These are phyloP conservation scores for Calcarius lapponicus DNA, from an alignment of 2,797 vertebrate species.

Conservation along the genomic window DNA sequence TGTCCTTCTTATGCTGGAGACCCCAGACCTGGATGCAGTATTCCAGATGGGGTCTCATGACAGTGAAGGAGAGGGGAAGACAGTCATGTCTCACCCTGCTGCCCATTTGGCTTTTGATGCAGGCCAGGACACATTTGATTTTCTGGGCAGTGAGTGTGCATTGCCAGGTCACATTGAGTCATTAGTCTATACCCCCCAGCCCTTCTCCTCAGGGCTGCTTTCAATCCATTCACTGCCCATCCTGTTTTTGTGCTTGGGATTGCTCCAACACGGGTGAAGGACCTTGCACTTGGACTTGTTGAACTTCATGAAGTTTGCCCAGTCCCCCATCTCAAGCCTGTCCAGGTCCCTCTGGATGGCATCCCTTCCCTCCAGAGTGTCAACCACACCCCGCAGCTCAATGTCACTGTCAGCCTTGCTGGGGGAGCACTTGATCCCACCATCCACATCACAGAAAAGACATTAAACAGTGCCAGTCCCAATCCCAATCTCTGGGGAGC, in stretches of 20 bases:
- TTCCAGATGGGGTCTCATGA: neutral
- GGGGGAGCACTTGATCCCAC: neutral
- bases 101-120: neutral
- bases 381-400: accelerated
- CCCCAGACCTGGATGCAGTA: neutral
- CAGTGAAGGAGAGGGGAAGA: neutral
- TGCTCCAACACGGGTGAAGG: neutral
- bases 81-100: neutral
- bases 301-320: neutral
- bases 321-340: neutral
- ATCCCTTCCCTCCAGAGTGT: neutral
- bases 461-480: neutral
- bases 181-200: neutral
- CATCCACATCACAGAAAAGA: neutral
- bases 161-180: neutral
- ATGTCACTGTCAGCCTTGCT: neutral
- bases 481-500: accelerated
- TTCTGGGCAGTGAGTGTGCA: neutral
- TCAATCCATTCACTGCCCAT: neutral
- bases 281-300: neutral
- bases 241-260: neutral
- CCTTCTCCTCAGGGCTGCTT: neutral
- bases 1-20: neutral
- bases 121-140: neutral
- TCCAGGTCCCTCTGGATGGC: neutral